phyloP scores from a whole-genome alignment of 2,113 vertebrate genomes.

The Bettongia penicillata region DNA sequence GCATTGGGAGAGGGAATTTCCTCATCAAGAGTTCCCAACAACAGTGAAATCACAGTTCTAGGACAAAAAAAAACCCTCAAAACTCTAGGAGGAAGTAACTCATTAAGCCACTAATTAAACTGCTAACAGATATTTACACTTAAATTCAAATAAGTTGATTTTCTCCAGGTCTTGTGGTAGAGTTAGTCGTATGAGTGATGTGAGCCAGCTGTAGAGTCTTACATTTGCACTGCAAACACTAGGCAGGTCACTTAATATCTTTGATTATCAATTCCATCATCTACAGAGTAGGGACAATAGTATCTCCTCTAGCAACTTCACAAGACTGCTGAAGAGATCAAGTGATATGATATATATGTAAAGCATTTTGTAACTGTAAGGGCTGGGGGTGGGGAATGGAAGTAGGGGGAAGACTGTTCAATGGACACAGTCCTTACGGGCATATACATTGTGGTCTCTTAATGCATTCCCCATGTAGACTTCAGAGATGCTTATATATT shows the following conservation, averaged over 20 bases:
- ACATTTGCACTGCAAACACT: background rate
- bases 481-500: too few relatives aligned
- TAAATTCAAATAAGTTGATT: background rate
- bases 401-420: background rate
- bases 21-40: background rate
- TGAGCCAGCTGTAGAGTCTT: background rate
- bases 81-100: background rate
- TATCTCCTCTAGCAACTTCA: background rate
- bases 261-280: slow-evolving; percentile 4
- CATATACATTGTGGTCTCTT: background rate
- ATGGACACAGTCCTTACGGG: background rate
- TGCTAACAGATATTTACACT: background rate
- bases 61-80: background rate
- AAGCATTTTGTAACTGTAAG: too few relatives aligned
- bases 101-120: background rate
- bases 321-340: background rate
- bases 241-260: slow-evolving; percentile 26
- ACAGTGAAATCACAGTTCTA: background rate
- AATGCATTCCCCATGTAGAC: background rate
- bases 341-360: background rate
- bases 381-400: too few relatives aligned
- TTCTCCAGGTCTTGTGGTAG: background rate
- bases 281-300: background rate
- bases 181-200: background rate
- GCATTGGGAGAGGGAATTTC: background rate